Evolutionary conservation across 2,888 invertebrate genomes (phyloP), one percentile per base, ranked within the genome.

Genomic region (Tetragonula carbonaria): DNA sequence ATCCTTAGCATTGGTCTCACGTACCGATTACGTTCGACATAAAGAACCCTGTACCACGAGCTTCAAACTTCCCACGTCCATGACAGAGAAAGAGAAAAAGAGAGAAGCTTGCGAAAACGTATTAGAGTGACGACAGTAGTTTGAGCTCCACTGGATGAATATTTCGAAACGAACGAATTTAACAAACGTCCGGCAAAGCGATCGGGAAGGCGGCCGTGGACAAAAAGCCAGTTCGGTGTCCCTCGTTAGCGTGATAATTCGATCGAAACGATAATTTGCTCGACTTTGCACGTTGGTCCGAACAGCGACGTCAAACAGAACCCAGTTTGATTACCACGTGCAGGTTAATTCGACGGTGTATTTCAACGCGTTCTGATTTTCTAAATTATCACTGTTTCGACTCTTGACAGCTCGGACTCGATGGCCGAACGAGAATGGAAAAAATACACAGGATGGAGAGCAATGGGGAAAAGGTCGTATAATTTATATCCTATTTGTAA

Each of bases 241-340:
- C 16, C 74, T 63, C 53, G 73, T 65, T 65, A 53, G 21, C 33
- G 68, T 55, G 73, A 78, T 78, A 80, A 74, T 53, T 62, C 68
- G 70, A 80, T 78, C 76, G 51, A 14, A 57, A 62, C 55, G 67
- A 72, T 84, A 79, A 84, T 80, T 85, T 59, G 57, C 59, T 68
- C 57, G 75, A 78, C 53, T 77, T 74, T 74, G n/a, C 71, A 83
- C 68, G 59, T 51, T n/a, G 14, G 51, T 72, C 45, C 62, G 68
- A 86, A 78, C 63, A 45, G 78, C 70, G 51, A 74, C 63, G 68
- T 59, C 65, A 84, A 84, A 73, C 74, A 68, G 14, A 28, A 68
- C 28, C 68, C 33, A 21, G 45, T 65, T 21, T 51, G 55, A 77
- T 79, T 77, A 77, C 57, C 71, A 76, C 57, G 71, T 57, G 33